Conservation (phyloP, 2,888 invertebrate genomes). For the Ephialtes manifestator region DNA sequence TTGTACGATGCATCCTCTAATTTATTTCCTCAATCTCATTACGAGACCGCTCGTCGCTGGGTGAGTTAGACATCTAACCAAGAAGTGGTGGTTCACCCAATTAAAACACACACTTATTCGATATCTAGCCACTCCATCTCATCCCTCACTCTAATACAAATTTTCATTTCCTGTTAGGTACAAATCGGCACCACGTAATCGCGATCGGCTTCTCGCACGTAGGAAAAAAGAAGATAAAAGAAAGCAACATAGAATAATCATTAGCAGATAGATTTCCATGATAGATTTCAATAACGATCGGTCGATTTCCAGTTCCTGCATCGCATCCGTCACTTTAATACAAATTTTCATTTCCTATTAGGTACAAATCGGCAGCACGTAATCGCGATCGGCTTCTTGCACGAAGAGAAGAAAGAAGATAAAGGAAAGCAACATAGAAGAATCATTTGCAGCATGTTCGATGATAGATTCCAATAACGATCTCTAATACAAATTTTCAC, state of each 20-base stretch:
- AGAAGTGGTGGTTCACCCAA: neutral
- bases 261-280: too few relatives aligned
- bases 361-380: neutral
- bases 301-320: neutral
- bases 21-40: constrained; percentile 46
- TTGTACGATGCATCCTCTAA: constrained; percentile 35
- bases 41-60: constrained; percentile 22
- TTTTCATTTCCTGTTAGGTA: constrained; percentile 5
- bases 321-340: neutral
- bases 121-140: neutral
- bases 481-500: neutral
- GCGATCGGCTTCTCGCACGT: neutral
- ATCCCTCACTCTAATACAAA: neutral
- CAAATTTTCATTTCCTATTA: constrained; percentile 7
- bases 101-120: neutral
- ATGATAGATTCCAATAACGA: too few relatives aligned
- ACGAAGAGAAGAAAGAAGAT: neutral
- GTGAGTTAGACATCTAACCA: neutral
- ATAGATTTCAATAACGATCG: neutral
- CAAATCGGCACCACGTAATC: neutral
- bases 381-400: neutral
- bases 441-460: too few relatives aligned
- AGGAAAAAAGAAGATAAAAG: neutral
- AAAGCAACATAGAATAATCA: neutral
- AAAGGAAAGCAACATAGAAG: neutral